Base-by-base conservation (phyloP, 1,140 invertebrate species). In the Drosophila watanabei region DNA sequence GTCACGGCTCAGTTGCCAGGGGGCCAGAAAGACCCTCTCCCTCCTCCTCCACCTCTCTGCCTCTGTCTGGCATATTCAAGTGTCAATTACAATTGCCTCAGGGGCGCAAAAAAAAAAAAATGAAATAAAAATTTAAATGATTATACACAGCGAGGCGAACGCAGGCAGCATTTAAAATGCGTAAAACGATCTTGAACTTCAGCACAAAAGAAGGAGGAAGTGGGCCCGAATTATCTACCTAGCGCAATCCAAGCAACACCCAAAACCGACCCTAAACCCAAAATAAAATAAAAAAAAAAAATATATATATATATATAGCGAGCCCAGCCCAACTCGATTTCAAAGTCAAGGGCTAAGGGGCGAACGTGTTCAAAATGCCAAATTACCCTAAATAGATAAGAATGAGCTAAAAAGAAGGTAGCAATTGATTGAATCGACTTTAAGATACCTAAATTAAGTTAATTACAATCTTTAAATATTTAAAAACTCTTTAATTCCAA, bases 121-220 rank as follows among this genome's bases (percentile, higher is more conserved):
- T 10, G 24, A 24, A 24, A 24, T 24, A 24, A 51, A 48, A 72
- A 75, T 63, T 86, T 66, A 64, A 81, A 85, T 75, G 57, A 85
- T 85, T 71, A 68, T 80, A 78, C 76, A 76, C 43, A 14, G 4
- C 30, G 30, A n/a, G 62, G n/a, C 62, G 33, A 80, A 56, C 72
- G 60, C 52, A 69, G 72, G 68, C 64, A 70, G 79, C 62, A 85
- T 81, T 75, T 84, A 72, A 89, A 89, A 82, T 85, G 79, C 82
- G 75, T 85, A 64, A 80, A 86, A 52, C 83, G 82, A 90, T 86
- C 86, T 90, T 90, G 86, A 90, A 90, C 86, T 90, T 90, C 75
- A 77, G 49, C 58, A 64, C 68, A 72, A 73, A 73, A 73, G 46
- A 72, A 77, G 66, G 24, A 82, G 81, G 85, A 85, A 90, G 75